Percentiles rank a stretch among this genome's conserved stretches.
phyloP scores from a whole-genome alignment of 2,888 invertebrate species.

The Hydraecia micacea region DNA sequence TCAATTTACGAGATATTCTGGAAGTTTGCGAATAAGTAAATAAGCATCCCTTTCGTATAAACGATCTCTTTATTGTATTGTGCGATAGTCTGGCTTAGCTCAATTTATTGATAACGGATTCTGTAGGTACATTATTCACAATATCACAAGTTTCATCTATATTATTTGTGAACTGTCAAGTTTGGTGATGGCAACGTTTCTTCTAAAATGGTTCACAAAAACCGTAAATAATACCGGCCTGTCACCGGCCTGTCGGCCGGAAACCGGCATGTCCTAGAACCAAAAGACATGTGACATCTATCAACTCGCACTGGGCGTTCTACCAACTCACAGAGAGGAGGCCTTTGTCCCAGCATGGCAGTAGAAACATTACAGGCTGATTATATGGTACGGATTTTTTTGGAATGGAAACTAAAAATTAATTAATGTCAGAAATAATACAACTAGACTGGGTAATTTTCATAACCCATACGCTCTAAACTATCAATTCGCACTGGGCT shows the following conservation, averaged over 20 bases:
- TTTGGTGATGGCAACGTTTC: neutral
- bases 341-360: too few species aligned
- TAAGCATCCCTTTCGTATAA: constrained; percentile 62
- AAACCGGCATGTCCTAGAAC: too few species aligned
- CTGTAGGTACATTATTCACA: neutral
- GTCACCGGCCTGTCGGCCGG: too few species aligned
- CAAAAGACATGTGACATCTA: too few species aligned
- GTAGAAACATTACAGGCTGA: too few species aligned
- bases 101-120: constrained; percentile 34
- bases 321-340: too few species aligned
- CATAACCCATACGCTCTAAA: neutral
- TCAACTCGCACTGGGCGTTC: too few species aligned
- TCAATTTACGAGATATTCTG: constrained; percentile 51
- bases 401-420: neutral
- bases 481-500: neutral
- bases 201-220: neutral
- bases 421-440: neutral
- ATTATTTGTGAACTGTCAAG: constrained; percentile 3
- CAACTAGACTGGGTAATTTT: too few species aligned
- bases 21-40: constrained; percentile 52
- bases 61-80: constrained; percentile 71
- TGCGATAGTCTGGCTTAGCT: constrained; percentile 2
- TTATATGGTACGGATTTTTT: neutral
- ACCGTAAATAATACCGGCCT: neutral
- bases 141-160: constrained; percentile 10